These are phyloP conservation scores for Spodoptera litura DNA, from an alignment of 1,140 invertebrate genomes.

Conservation along the genomic window DNA sequence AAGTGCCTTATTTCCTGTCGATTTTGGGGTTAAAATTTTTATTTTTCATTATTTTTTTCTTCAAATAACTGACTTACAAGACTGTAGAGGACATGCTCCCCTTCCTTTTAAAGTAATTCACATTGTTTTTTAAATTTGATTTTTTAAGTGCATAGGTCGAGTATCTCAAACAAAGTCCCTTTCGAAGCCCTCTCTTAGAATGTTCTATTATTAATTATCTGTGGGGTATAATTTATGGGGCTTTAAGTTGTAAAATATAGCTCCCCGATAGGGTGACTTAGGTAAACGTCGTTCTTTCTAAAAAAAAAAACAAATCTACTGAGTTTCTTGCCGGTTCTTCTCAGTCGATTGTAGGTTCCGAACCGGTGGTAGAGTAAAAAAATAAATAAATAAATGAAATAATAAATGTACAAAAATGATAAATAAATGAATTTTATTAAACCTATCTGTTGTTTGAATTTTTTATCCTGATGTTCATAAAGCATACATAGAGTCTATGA, in stretches of 20 bases:
- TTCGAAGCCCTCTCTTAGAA: no score
- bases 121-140: no score
- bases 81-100: no score
- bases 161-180: no score
- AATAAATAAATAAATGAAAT: constrained; percentile 22
- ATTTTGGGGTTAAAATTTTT: no score
- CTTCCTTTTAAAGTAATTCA: no score
- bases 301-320: constrained; percentile 52
- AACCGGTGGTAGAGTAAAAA: constrained; percentile 69
- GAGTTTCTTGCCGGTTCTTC: constrained; percentile 82
- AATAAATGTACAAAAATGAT: constrained; percentile 8
- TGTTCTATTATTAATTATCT: no score
- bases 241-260: not conserved
- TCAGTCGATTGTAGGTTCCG: constrained; percentile 72
- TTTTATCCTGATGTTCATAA: constrained; percentile 8
- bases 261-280: constrained; percentile 12
- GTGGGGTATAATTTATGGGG: no score
- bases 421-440: constrained; percentile 52
- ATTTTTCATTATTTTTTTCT: no score
- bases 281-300: not conserved
- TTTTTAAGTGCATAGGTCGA: no score
- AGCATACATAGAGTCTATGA: constrained; percentile 14
- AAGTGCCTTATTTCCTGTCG: no score
- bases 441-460: constrained; percentile 62
- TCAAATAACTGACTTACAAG: no score